These are phyloP conservation scores for Yponomeuta sedellus DNA, from an alignment of 2,888 invertebrate genomes.

Conservation along the genomic window DNA sequence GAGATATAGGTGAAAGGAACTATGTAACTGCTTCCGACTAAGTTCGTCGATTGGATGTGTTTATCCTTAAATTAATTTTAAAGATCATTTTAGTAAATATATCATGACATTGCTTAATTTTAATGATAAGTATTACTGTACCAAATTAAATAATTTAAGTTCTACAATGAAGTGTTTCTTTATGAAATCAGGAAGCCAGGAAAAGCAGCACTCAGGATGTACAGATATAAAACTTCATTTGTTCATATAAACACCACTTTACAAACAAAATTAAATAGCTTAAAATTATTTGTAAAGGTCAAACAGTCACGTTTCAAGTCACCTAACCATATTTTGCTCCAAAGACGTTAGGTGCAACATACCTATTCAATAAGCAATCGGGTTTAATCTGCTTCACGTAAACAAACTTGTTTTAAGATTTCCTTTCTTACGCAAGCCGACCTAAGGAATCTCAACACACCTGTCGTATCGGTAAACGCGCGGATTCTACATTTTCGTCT, in stretches of 20 bases:
- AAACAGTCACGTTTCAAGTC: not conserved
- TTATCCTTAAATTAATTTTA: not conserved
- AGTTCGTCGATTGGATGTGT: not conserved
- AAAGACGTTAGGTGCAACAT: not conserved
- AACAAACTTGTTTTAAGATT: conserved; percentile 8
- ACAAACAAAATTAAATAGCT: too few relatives aligned
- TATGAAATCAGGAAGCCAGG: not conserved
- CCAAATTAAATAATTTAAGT: not conserved
- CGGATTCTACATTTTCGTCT: not conserved
- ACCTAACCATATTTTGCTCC: not conserved
- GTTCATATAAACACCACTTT: too few relatives aligned
- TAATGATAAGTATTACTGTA: not conserved
- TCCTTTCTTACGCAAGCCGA: conserved; percentile 11
- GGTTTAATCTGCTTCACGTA: conserved; percentile 1
- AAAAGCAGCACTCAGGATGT: not conserved
- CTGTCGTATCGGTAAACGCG: not conserved
- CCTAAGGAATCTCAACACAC: conserved; percentile 9
- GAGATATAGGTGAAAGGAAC: not conserved
- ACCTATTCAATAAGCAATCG: not conserved
- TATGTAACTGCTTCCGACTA: not conserved
- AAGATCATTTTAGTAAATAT: not conserved
- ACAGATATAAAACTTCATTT: too few relatives aligned
- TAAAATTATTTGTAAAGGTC: not conserved
- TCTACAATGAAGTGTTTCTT: not conserved
- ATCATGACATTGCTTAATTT: not conserved